Conservation (phyloP, 2,113 vertebrate species). For the Pycnonotus jocosus region DNA sequence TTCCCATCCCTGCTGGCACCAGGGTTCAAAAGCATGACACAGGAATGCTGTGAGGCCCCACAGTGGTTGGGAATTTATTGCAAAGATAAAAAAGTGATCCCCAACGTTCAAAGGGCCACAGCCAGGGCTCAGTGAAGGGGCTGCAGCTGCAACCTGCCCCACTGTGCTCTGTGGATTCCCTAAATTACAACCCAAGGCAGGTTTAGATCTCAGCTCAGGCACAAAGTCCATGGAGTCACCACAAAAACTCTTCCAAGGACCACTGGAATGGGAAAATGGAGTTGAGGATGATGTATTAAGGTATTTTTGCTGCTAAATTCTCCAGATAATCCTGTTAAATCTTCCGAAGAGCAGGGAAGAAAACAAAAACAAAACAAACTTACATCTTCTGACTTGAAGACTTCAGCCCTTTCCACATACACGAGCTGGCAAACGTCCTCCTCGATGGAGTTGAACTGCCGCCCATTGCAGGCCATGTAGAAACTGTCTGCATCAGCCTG, state of each 20-base stretch:
- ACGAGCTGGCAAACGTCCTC: conserved; percentile 96
- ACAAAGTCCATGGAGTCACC: neutral
- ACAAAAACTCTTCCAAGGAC: neutral
- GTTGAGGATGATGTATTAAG: neutral
- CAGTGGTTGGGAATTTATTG: neutral
- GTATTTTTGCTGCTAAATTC: neutral
- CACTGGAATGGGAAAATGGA: neutral
- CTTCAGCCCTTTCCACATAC: conserved; percentile 94
- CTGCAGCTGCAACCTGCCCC: neutral
- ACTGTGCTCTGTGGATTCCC: neutral
- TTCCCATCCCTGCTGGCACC: neutral
- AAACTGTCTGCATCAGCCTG: conserved; percentile 95
- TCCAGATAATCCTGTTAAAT: neutral
- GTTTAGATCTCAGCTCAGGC: neutral
- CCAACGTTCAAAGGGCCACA: neutral
- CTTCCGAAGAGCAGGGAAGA: neutral
- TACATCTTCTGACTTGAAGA: conserved; percentile 93
- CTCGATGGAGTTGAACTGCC: conserved; percentile 97
- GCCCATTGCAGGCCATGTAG: conserved; percentile 89
- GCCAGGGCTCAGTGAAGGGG: neutral
- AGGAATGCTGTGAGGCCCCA: accelerated
- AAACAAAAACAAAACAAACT: neutral
- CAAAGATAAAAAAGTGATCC: neutral
- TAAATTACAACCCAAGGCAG: neutral
- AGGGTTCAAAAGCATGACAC: accelerated